These are phyloP conservation scores for Columba guinea DNA, from an alignment of 2,797 vertebrate species.

Conservation along the genomic window DNA sequence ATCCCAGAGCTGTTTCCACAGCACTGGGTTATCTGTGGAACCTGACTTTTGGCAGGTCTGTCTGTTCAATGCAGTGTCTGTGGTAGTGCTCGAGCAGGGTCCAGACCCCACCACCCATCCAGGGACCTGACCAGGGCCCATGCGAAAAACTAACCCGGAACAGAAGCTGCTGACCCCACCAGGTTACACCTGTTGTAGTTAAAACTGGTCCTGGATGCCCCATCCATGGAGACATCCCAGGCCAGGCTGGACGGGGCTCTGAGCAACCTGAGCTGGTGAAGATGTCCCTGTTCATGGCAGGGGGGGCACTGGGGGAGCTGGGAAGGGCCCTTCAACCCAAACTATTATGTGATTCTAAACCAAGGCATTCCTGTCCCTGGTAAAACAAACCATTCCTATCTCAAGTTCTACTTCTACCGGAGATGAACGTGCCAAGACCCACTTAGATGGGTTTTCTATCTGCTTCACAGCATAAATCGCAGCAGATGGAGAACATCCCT, in stretches of 20 bases:
- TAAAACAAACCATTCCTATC: neutral
- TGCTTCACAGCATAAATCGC: neutral
- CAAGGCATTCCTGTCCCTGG: neutral
- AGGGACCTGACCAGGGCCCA: neutral
- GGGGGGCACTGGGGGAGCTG: too few relatives aligned
- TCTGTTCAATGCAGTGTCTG: neutral
- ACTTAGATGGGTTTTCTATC: neutral
- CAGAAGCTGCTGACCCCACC: neutral
- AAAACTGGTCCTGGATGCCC: too few relatives aligned
- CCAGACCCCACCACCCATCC: neutral
- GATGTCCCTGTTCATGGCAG: too few relatives aligned
- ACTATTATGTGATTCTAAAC: neutral
- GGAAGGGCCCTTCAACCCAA: too few relatives aligned
- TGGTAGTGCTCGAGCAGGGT: fast-evolving
- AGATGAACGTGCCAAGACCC: neutral
- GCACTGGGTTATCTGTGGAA: neutral
- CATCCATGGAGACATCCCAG: too few relatives aligned
- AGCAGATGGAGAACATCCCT: neutral
- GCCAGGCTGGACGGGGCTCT: too few relatives aligned
- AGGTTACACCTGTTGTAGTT: neutral
- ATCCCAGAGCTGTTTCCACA: neutral
- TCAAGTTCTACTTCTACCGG: neutral
- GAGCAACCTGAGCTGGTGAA: too few relatives aligned
- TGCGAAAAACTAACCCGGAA: neutral
- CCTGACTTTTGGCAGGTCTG: neutral